These are phyloP conservation scores for Venusia cambrica DNA, from an alignment of 2,888 invertebrate genomes.

Conservation along the genomic window DNA sequence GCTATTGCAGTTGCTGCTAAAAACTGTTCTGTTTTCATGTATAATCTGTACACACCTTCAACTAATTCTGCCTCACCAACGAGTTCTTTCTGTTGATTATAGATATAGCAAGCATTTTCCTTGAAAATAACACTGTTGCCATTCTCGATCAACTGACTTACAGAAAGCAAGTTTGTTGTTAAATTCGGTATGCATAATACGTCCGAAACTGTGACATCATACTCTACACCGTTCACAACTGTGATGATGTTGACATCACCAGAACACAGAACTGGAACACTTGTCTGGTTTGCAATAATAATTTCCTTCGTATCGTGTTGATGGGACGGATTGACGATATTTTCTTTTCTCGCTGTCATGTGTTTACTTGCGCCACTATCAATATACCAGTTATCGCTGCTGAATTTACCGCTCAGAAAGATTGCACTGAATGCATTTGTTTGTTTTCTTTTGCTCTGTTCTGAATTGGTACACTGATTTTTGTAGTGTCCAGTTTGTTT, in stretches of 20 bases:
- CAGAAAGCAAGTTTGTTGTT: too few species aligned
- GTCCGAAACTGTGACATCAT: not conserved
- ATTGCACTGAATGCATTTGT: conserved; percentile 27
- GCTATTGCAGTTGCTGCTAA: too few species aligned
- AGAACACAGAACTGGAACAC: conserved; percentile 21
- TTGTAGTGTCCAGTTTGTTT: conserved; percentile 4
- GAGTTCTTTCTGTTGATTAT: too few species aligned
- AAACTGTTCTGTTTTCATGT: too few species aligned
- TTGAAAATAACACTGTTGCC: too few species aligned
- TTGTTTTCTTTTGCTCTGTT: not conserved
- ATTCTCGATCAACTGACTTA: too few species aligned
- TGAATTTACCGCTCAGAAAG: conserved; percentile 21
- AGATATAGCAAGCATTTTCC: too few species aligned
- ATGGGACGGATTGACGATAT: conserved; percentile 8
- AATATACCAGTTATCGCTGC: conserved; percentile 28
- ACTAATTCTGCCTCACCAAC: too few species aligned
- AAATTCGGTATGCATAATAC: too few species aligned
- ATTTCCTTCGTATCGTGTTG: conserved; percentile 16
- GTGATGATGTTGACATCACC: conserved; percentile 26
- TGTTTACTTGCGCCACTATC: conserved; percentile 21
- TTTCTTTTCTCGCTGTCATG: conserved; percentile 9
- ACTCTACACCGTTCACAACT: not conserved
- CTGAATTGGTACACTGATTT: conserved; percentile 1
- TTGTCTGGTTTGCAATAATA: conserved; percentile 24
- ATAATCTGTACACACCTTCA: too few species aligned